These are phyloP conservation scores for Cepaea nemoralis DNA, from an alignment of 1,140 invertebrate genomes.

Conservation along the genomic window DNA sequence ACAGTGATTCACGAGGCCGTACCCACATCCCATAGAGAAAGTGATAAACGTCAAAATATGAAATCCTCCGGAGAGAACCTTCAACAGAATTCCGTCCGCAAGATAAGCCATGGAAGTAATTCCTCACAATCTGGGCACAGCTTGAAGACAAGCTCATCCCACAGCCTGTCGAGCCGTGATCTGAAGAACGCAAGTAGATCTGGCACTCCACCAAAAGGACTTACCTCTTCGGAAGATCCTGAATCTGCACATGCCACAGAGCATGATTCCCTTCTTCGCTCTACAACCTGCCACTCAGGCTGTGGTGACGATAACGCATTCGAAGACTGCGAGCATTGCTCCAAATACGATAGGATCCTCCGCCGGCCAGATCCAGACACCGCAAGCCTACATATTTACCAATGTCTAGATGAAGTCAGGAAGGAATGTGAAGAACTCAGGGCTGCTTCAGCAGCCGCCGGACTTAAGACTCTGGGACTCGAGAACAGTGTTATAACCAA, in stretches of 20 bases:
- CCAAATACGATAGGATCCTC: constrained; percentile 3
- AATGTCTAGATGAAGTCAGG: constrained; percentile 13
- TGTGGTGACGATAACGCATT: background rate
- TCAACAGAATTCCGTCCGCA: background rate
- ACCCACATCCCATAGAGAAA: background rate
- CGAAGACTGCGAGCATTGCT: constrained; percentile 17
- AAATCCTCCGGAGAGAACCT: background rate
- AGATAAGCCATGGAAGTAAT: background rate
- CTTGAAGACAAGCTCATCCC: background rate
- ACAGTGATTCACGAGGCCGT: constrained; percentile 19
- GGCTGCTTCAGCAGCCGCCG: background rate
- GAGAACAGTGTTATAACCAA: no score
- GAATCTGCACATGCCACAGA: background rate
- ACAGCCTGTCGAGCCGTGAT: background rate
- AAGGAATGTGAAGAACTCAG: background rate
- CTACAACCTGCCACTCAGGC: constrained; percentile 12
- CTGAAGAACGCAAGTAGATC: background rate
- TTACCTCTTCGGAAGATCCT: background rate
- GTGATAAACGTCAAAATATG: background rate
- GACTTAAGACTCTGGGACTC: no score
- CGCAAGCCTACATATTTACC: constrained; percentile 12
- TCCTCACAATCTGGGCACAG: background rate
- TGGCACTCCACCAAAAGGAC: background rate
- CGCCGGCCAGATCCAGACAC: background rate
- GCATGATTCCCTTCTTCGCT: constrained; percentile 14